Evolutionary conservation across 1,140 invertebrate species (phyloP).

Genomic region (Leucophenga varia): DNA sequence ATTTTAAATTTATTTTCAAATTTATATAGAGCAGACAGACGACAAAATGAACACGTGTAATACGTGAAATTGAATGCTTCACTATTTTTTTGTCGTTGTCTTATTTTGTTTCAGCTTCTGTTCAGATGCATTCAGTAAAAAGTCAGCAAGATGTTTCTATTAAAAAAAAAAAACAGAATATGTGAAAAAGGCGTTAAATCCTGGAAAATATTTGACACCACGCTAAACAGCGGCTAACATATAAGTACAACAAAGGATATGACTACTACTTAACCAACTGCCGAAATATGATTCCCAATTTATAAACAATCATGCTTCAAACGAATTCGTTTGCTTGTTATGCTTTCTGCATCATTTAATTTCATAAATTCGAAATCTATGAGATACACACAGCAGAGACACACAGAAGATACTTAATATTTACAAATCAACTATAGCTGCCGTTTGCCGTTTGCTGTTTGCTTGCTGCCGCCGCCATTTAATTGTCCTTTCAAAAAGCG

Average conservation of each 20-base stretch:
- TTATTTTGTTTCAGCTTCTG: no score
- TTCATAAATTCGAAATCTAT: constrained; percentile 35
- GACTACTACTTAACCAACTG: constrained; percentile 14
- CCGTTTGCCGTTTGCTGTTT: neutral
- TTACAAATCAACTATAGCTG: neutral
- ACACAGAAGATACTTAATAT: neutral
- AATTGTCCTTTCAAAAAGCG: constrained; percentile 31
- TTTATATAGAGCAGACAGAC: no score
- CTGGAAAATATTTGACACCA: constrained; percentile 40
- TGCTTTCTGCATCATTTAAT: constrained; percentile 43
- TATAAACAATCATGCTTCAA: constrained; percentile 47
- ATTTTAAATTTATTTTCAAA: no score
- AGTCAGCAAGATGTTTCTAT: constrained; percentile 4
- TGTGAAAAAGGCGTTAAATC: constrained; percentile 25
- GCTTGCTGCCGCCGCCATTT: constrained; percentile 26
- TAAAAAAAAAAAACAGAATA: neutral
- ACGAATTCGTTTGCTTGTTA: constrained; percentile 15
- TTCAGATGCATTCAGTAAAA: no score
- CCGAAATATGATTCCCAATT: constrained; percentile 36
- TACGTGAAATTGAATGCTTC: no score
- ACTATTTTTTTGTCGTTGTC: no score
- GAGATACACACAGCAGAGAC: constrained; percentile 6
- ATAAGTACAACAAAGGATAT: constrained; percentile 22
- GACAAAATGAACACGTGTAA: no score
- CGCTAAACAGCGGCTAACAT: neutral